Evolutionary conservation across 2,888 invertebrate genomes (phyloP).

Genomic region (Lissonota sp.): DNA sequence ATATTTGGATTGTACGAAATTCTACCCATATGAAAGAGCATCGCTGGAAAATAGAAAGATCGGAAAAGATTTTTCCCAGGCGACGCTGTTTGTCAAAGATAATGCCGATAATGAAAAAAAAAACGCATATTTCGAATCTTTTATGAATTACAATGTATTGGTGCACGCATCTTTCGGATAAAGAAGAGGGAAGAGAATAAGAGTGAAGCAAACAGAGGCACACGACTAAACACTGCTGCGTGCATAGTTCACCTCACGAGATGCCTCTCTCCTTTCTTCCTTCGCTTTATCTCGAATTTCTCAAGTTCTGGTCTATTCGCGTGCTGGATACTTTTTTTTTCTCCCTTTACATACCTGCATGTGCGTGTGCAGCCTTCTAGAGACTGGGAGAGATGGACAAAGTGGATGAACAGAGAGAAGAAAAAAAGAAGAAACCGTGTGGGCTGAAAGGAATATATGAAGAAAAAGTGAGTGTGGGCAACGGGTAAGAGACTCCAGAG

Average conservation of each 20-base stretch:
- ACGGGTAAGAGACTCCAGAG: slow-evolving; percentile 45
- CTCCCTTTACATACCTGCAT: slow-evolving; percentile 22
- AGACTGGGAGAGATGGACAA: slow-evolving; percentile 37
- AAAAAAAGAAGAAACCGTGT: slow-evolving; percentile 50
- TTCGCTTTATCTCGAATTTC: slow-evolving; percentile 54
- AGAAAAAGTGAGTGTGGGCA: slow-evolving; percentile 42
- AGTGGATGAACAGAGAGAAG: slow-evolving; percentile 18
- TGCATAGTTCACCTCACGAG: slow-evolving; percentile 47
- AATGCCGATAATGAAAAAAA: not conserved
- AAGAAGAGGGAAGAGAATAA: slow-evolving; percentile 20
- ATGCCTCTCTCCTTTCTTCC: slow-evolving; percentile 30
- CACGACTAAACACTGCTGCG: slow-evolving; percentile 61
- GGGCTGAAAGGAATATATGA: slow-evolving; percentile 34
- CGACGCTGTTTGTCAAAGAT: too few species aligned
- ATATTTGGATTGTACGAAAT: not conserved
- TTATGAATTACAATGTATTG: slow-evolving; percentile 1
- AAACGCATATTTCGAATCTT: slow-evolving; percentile 5
- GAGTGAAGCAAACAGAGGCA: slow-evolving; percentile 69
- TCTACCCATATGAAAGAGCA: too few species aligned
- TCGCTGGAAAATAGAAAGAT: not conserved
- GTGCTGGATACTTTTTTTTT: slow-evolving; percentile 44
- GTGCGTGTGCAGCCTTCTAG: slow-evolving; percentile 44
- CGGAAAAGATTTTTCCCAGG: not conserved
- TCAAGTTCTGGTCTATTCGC: slow-evolving; percentile 50
- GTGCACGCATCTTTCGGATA: not conserved